phyloP scores from a whole-genome alignment of 1,140 invertebrate genomes.

The Cydia amplana region DNA sequence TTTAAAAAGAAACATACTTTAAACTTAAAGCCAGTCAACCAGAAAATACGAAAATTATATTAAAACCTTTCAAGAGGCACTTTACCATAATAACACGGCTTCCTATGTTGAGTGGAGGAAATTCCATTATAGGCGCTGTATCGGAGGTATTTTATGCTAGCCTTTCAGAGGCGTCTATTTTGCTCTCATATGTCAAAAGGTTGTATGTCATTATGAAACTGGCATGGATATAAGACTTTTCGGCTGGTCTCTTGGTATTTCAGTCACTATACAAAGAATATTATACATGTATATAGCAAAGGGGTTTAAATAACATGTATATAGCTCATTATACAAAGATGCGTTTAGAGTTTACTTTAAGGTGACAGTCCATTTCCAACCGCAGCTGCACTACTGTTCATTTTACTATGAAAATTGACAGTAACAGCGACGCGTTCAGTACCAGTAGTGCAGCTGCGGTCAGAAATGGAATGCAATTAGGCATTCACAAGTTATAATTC shows the following conservation, averaged over 20 bases:
- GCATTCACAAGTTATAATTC: too few species aligned
- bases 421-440: too few species aligned
- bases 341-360: too few species aligned
- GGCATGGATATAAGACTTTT: background rate
- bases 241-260: background rate
- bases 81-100: constrained; percentile 28
- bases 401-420: too few species aligned
- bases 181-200: background rate
- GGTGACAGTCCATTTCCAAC: too few species aligned
- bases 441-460: too few species aligned
- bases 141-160: constrained; percentile 21
- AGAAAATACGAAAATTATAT: constrained; percentile 28
- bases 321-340: too few species aligned
- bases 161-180: constrained; percentile 17
- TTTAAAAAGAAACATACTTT: background rate
- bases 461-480: too few species aligned
- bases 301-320: too few species aligned
- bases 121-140: constrained; percentile 29
- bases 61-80: constrained; percentile 21
- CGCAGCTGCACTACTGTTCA: too few species aligned
- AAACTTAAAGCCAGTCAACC: background rate
- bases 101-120: constrained; percentile 32
- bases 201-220: background rate
- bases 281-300: too few species aligned
- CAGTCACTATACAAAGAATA: background rate